These are phyloP conservation scores for Pyrocoelia pectoralis DNA, from an alignment of 2,888 invertebrate species.

Conservation along the genomic window DNA sequence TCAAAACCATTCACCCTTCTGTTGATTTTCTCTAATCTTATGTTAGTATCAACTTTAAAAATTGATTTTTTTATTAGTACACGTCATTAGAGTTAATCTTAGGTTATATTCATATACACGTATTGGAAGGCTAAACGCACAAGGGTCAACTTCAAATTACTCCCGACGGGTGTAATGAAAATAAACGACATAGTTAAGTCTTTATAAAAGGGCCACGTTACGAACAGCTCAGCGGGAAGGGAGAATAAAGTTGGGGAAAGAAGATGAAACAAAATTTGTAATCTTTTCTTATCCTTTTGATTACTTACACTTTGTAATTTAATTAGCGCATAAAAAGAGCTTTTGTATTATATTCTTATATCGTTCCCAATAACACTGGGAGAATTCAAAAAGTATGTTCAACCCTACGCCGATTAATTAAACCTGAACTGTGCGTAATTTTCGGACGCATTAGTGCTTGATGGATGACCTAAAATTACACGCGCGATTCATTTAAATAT, in stretches of 20 bases:
- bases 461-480: no score
- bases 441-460: no score
- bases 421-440: no score
- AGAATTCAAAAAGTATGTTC: no score
- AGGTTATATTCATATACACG: slow-evolving; percentile 18
- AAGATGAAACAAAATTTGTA: slow-evolving; percentile 15
- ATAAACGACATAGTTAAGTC: slow-evolving; percentile 37
- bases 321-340: no score
- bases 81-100: background rate
- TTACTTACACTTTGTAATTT: background rate
- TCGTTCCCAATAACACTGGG: no score
- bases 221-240: slow-evolving; percentile 33
- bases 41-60: background rate
- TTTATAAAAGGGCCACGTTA: slow-evolving; percentile 36
- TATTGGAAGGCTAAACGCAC: slow-evolving; percentile 16
- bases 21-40: slow-evolving; percentile 3
- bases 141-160: slow-evolving; percentile 33
- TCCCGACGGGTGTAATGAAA: slow-evolving; percentile 36
- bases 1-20: background rate
- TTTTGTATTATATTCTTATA: no score
- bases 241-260: slow-evolving; percentile 15
- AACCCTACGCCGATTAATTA: no score
- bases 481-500: no score
- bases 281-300: background rate
- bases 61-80: background rate